These are phyloP conservation scores for Sturnira hondurensis DNA, from an alignment of 2,113 vertebrate species.

Conservation along the genomic window DNA sequence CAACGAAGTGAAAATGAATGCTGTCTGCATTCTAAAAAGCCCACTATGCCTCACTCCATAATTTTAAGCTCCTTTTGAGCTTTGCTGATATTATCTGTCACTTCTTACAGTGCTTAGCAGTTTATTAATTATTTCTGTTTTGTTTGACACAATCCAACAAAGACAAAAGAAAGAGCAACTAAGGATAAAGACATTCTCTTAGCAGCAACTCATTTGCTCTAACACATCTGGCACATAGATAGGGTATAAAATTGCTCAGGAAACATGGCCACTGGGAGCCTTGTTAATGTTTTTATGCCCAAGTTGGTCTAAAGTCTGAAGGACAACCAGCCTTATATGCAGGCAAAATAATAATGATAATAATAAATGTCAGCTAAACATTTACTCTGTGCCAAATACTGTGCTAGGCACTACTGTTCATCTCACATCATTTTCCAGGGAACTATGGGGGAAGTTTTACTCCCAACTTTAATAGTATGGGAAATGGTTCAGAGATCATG, in stretches of 20 bases:
- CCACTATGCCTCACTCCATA: background rate
- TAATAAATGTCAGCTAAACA: background rate
- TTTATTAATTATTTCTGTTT: slow-evolving; percentile 63
- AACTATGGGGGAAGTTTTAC: background rate
- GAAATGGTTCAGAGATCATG: background rate
- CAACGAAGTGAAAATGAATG: slow-evolving; percentile 72
- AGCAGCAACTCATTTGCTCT: slow-evolving; percentile 45
- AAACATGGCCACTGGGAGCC: slow-evolving; percentile 49
- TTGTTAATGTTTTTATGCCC: slow-evolving; percentile 52
- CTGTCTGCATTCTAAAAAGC: slow-evolving; percentile 61
- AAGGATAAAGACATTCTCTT: slow-evolving; percentile 72
- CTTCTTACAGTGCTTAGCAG: slow-evolving; percentile 63
- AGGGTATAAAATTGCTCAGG: slow-evolving; percentile 63
- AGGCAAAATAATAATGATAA: slow-evolving; percentile 17
- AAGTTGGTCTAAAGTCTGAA: slow-evolving; percentile 51
- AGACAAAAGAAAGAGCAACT: slow-evolving; percentile 55
- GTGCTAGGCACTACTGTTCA: background rate
- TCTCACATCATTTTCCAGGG: background rate
- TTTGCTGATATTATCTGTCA: background rate
- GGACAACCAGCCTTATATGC: background rate
- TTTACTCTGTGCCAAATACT: background rate
- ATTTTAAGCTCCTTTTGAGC: background rate
- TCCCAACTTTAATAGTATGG: background rate
- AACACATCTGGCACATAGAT: slow-evolving; percentile 72
- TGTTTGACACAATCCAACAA: slow-evolving; percentile 25